Base-by-base conservation (phyloP, 2,113 vertebrate species). In the Etia nguti region DNA sequence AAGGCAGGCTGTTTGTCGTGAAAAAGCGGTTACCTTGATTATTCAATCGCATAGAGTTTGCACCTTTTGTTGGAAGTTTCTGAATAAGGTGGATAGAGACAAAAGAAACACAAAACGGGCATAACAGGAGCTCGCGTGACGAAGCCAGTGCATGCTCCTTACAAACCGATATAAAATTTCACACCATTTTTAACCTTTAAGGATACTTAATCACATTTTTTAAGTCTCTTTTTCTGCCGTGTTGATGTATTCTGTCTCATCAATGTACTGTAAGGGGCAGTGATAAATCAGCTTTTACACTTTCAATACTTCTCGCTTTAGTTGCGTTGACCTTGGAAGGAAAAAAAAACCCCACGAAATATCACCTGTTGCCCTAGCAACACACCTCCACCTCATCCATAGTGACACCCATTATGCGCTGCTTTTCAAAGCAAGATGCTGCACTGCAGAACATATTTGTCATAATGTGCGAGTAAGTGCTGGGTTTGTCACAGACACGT, bases 311-410 rank as follows among this genome's bases (percentile, higher is more conserved):
- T 73, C 18, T 15, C 1, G 3, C 81, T 84, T 82, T 20, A 43
- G 56, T 56, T 79, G 36, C 22, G 11, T 54, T 48, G 73, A 90
- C 87, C 77, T 68, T 88, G 81, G 36, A 38, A 82, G 55, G 20
- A 6, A 1, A 2, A 12, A 62, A 48, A 4, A 50, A 83, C 31
- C 0, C 0, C 9, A 84, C 38, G 0, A 46, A 46, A 46, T 73
- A 73, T 60, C 41, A 75, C 70, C 60, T 55, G 85, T 89, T 31
- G 20, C 81, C 83, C 46, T 82, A 62, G 87, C 79, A 90, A 92
- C 92, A 85, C 75, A 82, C 62, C 80, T 79, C 79, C 82, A 59
- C 65, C 77, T 83, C 80, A 60, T 38, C 34, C 22, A 26, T 22
- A 50, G 12, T 52, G 59, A 84, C 22, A 80, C 20, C 60, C 31